Conservation (phyloP, 2,797 vertebrate genomes). For the Anguilla anguilla region DNA sequence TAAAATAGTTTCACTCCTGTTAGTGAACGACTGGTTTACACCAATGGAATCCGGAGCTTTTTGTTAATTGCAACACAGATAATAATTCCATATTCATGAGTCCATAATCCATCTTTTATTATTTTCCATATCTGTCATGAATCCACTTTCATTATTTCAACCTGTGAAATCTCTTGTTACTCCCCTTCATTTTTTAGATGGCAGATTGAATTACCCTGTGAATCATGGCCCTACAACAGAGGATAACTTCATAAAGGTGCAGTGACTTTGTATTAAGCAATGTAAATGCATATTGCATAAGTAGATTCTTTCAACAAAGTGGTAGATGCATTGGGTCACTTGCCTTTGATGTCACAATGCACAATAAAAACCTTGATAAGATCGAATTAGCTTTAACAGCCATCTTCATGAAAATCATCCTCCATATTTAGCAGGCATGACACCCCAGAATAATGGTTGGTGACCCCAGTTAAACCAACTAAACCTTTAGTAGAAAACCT, state of each 20-base stretch:
- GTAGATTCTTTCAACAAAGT: background rate
- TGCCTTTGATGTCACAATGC: background rate
- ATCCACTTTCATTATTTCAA: background rate
- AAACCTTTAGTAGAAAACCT: background rate
- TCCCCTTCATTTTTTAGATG: background rate
- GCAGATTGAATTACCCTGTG: constrained; percentile 3
- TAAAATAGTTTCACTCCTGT: background rate
- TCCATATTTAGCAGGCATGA: background rate
- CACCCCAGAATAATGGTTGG: background rate
- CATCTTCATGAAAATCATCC: background rate
- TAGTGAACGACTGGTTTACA: background rate
- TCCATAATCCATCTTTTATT: background rate
- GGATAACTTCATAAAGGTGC: background rate
- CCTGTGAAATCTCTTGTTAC: background rate
- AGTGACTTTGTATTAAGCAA: background rate
- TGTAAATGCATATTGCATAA: background rate
- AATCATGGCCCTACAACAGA: background rate
- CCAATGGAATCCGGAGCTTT: background rate
- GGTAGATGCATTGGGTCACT: background rate
- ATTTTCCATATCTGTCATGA: background rate
- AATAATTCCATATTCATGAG: background rate
- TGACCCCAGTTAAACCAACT: background rate
- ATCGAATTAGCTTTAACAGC: background rate
- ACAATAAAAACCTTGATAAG: background rate
- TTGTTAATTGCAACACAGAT: background rate